phyloP scores from a whole-genome alignment of 2,113 vertebrate genomes.

The Pelecanoides urinatrix region DNA sequence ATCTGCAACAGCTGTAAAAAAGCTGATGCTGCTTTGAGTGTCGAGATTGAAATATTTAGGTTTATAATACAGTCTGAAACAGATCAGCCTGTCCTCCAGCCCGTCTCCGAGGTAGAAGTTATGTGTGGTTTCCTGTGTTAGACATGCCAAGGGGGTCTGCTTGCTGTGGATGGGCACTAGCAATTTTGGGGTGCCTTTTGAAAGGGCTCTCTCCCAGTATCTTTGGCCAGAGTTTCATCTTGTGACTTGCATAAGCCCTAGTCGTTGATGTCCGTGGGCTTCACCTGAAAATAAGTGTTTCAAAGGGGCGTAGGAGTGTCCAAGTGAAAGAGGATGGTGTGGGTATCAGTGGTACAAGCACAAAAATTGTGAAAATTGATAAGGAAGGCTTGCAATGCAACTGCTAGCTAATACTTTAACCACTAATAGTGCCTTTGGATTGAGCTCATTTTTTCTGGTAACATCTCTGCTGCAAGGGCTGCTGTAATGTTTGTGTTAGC shows the following conservation, averaged over 20 bases:
- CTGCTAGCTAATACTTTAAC: neutral
- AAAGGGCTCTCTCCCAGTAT: neutral
- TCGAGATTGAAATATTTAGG: neutral
- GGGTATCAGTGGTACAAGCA: neutral
- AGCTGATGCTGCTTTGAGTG: neutral
- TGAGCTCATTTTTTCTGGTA: constrained; percentile 38
- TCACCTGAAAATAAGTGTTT: neutral
- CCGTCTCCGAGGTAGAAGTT: neutral
- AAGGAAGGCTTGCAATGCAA: neutral
- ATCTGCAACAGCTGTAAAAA: neutral
- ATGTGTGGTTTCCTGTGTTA: neutral
- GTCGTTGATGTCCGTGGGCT: neutral
- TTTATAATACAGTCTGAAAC: neutral
- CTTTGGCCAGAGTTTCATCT: neutral
- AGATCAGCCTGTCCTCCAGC: neutral
- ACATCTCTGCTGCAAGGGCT: constrained; percentile 32
- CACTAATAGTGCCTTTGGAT: constrained; percentile 4
- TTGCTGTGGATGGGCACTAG: neutral
- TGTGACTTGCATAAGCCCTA: neutral
- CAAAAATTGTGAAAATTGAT: neutral
- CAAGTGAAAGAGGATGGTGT: neutral
- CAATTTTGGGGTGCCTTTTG: neutral
- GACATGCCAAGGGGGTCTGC: neutral
- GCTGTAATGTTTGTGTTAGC: constrained; percentile 38
- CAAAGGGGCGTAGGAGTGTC: neutral